Conservation (phyloP, 2,797 vertebrate genomes). For the Bovichtus variegatus region DNA sequence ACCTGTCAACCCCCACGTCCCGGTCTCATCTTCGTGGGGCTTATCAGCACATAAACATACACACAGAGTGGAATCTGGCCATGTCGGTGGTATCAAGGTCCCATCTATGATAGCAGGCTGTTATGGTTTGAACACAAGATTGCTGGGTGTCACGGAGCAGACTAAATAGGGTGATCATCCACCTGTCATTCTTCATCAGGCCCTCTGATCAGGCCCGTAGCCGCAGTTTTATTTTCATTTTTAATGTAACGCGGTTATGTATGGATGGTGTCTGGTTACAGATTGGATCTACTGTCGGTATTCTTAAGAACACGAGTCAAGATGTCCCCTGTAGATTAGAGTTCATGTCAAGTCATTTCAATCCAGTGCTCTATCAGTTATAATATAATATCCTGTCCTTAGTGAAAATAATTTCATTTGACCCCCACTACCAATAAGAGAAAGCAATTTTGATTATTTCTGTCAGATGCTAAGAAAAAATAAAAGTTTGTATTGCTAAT, state of each 20-base stretch:
- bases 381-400: conserved; percentile 22
- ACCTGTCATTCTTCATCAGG: conserved; percentile 31
- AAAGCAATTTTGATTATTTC: conserved; percentile 42
- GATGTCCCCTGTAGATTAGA: conserved; percentile 21
- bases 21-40: conserved; percentile 63
- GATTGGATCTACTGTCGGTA: conserved; percentile 23
- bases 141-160: conserved; percentile 32
- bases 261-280: conserved; percentile 17
- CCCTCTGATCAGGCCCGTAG: conserved; percentile 9
- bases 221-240: conserved; percentile 28
- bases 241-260: conserved; percentile 33
- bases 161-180: conserved; percentile 50
- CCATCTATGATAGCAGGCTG: conserved; percentile 44
- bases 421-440: conserved; percentile 22
- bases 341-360: conserved; percentile 30
- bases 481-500: conserved; percentile 45
- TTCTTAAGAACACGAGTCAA: conserved; percentile 4
- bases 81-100: conserved; percentile 41
- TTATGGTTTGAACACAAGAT: conserved; percentile 18
- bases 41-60: conserved; percentile 67
- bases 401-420: conserved; percentile 20
- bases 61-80: conserved; percentile 27
- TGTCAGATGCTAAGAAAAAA: conserved; percentile 28
- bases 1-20: conserved; percentile 72
- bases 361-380: conserved; percentile 24